phyloP scores from a whole-genome alignment of 2,797 vertebrate species.

The Chrosomus eos region DNA sequence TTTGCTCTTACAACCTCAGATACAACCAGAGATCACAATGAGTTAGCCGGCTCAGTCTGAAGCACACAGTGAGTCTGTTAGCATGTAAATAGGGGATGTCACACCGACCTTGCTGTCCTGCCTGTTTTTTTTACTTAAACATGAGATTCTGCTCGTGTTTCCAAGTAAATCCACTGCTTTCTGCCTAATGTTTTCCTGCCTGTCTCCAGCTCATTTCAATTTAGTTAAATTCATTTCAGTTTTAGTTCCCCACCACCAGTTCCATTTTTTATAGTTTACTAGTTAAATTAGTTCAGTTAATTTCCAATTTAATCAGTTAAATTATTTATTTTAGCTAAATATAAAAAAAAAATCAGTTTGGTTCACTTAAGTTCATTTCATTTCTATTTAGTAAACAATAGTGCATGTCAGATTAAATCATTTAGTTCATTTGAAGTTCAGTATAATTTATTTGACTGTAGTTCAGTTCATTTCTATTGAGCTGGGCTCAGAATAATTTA shows the following conservation, averaged over 20 bases:
- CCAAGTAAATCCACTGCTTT: neutral
- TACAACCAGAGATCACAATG: conserved; percentile 10
- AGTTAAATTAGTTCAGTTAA: neutral
- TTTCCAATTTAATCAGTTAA: neutral
- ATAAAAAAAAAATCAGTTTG: too few relatives aligned
- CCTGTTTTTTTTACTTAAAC: neutral
- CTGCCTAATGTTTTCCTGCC: neutral
- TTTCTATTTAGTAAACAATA: neutral
- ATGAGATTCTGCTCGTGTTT: neutral
- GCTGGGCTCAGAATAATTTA: neutral
- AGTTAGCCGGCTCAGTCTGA: neutral
- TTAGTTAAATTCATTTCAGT: neutral
- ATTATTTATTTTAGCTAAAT: too few relatives aligned
- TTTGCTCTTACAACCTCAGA: conserved; percentile 22
- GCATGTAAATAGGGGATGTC: conserved; percentile 4
- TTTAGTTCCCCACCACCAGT: too few relatives aligned
- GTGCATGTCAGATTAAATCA: neutral
- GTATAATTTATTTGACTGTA: neutral
- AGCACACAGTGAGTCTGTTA: neutral
- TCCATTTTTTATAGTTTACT: too few relatives aligned
- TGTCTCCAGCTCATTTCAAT: neutral
- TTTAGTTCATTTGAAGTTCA: neutral
- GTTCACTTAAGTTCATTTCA: neutral
- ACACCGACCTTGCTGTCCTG: conserved; percentile 10
- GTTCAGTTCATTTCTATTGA: neutral